These are phyloP conservation scores for Lamellibrachia luymesi DNA, from an alignment of 1,140 invertebrate genomes.

Conservation along the genomic window DNA sequence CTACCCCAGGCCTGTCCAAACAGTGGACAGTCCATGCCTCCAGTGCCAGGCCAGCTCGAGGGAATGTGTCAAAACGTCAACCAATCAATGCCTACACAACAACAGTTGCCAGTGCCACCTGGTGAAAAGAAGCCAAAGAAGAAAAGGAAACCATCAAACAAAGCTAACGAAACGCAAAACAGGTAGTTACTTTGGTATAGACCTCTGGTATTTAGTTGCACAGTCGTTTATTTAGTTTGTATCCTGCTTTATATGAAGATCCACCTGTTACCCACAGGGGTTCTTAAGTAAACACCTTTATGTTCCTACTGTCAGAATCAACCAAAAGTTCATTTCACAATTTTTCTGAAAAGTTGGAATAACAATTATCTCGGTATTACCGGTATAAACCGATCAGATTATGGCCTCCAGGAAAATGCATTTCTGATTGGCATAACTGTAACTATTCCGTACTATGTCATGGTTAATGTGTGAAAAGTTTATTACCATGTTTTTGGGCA, in stretches of 20 bases:
- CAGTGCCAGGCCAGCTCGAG: not conserved
- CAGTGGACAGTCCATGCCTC: not conserved
- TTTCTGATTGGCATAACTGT: no score
- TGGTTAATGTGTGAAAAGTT: no score
- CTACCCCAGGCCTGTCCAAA: not conserved
- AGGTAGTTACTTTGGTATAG: not conserved
- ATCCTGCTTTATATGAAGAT: not conserved
- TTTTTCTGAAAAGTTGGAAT: no score
- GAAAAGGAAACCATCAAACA: not conserved
- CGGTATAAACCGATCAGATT: no score
- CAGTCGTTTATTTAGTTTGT: not conserved
- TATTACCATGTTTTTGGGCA: no score
- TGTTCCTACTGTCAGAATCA: no score
- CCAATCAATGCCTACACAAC: not conserved
- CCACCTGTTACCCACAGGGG: not conserved
- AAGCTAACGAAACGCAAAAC: not conserved
- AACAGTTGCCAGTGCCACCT: not conserved
- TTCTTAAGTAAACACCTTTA: not conserved
- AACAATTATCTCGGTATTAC: no score
- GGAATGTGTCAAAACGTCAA: not conserved
- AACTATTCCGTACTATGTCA: no score
- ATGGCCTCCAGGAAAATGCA: no score
- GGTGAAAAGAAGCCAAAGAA: not conserved
- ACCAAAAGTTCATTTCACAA: no score
- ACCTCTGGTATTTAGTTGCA: not conserved